Evolutionary conservation across 2,888 invertebrate genomes (phyloP).

Genomic region (Drosophila hamatofila): DNA sequence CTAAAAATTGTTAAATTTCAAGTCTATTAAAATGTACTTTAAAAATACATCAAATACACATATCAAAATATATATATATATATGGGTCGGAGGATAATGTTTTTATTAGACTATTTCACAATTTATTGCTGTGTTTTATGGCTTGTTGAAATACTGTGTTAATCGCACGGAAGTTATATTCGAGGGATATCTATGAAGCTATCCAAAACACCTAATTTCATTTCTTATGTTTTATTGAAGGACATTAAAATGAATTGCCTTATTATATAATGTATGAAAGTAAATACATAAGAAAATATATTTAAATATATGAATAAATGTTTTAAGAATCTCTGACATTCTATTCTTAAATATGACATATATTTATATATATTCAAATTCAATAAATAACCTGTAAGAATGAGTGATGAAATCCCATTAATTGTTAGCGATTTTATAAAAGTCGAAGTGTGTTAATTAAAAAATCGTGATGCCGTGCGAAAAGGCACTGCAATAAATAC

Average conservation of each 20-base stretch:
- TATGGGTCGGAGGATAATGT: background rate
- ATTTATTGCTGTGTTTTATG: background rate
- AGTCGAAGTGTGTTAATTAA: slow-evolving; percentile 68
- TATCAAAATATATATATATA: background rate
- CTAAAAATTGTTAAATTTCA: no score
- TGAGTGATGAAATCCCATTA: slow-evolving; percentile 22
- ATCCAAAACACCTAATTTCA: background rate
- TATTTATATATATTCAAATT: background rate
- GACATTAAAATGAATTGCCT: background rate
- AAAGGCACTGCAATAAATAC: slow-evolving; percentile 63
- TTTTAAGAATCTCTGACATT: background rate
- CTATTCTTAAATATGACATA: background rate
- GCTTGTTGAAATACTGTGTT: background rate
- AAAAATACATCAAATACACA: background rate
- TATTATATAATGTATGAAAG: background rate
- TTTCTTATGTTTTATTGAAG: background rate
- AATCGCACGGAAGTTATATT: background rate
- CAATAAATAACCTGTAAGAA: slow-evolving; percentile 1
- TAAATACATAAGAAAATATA: background rate
- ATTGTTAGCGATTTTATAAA: slow-evolving; percentile 44
- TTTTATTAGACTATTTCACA: background rate
- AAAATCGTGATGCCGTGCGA: slow-evolving; percentile 63
- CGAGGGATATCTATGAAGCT: background rate
- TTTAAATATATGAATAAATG: background rate
- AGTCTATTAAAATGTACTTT: background rate